phyloP scores from a whole-genome alignment of 2,888 invertebrate species.

The Galerucella nymphaeae region DNA sequence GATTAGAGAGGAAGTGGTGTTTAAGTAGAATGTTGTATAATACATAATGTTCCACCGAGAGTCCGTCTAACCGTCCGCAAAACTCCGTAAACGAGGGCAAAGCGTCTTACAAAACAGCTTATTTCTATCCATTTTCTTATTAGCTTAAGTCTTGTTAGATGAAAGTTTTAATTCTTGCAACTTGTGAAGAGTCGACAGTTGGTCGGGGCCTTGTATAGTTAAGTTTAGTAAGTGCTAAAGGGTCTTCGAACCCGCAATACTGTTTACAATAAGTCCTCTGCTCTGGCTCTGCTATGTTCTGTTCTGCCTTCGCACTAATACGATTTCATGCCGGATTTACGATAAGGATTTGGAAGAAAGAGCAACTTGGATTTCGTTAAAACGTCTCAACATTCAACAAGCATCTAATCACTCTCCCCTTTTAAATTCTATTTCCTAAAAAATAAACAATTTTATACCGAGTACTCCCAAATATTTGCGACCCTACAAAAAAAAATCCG shows the following conservation, averaged over 20 bases:
- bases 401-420: constrained; percentile 13
- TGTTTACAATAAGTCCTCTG: constrained; percentile 65
- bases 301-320: constrained; percentile 68
- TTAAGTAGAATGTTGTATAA: constrained; percentile 18
- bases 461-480: not conserved
- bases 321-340: constrained; percentile 77
- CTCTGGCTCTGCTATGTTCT: constrained; percentile 50
- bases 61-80: constrained; percentile 53
- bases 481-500: no score
- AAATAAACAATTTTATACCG: not conserved
- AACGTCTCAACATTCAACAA: constrained; percentile 27
- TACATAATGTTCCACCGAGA: constrained; percentile 42
- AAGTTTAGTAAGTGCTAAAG: constrained; percentile 63
- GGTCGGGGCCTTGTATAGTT: constrained; percentile 58
- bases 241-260: constrained; percentile 65
- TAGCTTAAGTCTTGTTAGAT: constrained; percentile 71
- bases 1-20: constrained; percentile 15
- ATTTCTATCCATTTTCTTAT: constrained; percentile 66
- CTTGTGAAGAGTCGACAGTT: constrained; percentile 66
- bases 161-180: constrained; percentile 74
- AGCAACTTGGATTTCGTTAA: constrained; percentile 59
- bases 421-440: constrained; percentile 6
- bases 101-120: constrained; percentile 66
- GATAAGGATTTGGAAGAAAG: constrained; percentile 69
- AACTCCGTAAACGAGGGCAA: constrained; percentile 54